Base-by-base conservation (phyloP, 2,888 invertebrate genomes). In the Synergus gifuensis region DNA sequence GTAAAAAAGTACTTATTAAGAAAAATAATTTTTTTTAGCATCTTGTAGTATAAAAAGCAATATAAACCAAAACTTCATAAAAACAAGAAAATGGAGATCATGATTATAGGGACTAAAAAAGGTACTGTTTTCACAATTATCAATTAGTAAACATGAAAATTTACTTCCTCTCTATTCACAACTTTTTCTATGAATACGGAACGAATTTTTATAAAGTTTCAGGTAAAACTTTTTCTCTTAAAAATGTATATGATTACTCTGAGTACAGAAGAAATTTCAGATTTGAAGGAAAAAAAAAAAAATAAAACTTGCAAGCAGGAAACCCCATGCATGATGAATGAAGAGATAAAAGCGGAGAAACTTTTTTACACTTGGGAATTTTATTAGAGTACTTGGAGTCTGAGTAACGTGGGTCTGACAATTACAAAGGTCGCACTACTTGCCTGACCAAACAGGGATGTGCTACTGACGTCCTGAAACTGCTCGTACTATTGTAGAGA, bases 141-240 rank as follows among this genome's bases (percentile, higher is more conserved):
- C 49, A 49, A 49, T 49, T 49, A 16, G 3, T 14, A 49, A 49
- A 49, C 49, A 46, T 46, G 4, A 49, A 49, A 49, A 14, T 49
- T 49, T 14, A 16, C 0, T 12, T 49, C 16, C 16, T 12, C 49
- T 44, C 11, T 44, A 22, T 22, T 44, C 66, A 8, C 12, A 67
- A 67, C 66, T 67, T 67, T 67, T 66, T 67, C 44, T 44, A 44
- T 67, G 66, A 67, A 67, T 67, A 67, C 66, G 44, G 18, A 67
- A 18, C 44, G 66, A 42, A 44, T 44, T 67, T 67, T 22, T 18
- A 67, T 67, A 8, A 44, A 44, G 18, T 44, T 67, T 44, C 42
- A 44, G 66, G 11, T 11, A n/a, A 42, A 67, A 42, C 44, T 18
- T 67, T 44, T 44, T 40, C 9, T 49, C 49, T 16, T 54, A 49